Base-by-base conservation (phyloP, 2,797 vertebrate species). In the Gambelia wislizenii region DNA sequence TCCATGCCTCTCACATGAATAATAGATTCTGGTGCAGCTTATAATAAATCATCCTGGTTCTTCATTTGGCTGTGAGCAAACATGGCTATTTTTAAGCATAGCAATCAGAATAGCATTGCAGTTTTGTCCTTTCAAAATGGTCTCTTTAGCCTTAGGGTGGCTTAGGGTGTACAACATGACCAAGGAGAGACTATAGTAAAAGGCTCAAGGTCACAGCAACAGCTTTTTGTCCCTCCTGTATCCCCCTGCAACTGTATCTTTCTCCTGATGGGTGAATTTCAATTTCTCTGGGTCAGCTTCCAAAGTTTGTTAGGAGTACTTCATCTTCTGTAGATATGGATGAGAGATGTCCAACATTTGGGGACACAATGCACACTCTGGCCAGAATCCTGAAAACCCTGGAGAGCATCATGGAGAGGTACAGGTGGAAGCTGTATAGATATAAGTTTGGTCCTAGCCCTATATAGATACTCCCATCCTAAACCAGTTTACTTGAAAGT, bases 11-110 rank as follows among this genome's bases (percentile, higher is more conserved):
- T 89, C 93, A 90, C 92, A 88, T 90, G 94, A 96, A 95, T 97
- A 97, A 97, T 97, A 95, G 91, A 96, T 95, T 94, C 94, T 92
- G 94, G 89, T 86, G 86, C 92, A 91, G 95, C 85, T 95, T 90
- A 88, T 93, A 96, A 97, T 97, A 97, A 97, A 97, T 97, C 97
- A 96, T 95, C 86, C 72, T 4, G 0, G 20, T 84, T 95, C 87
- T 85, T 74, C 49, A 94, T 56, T 84, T 93, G 91, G 82, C 52
- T 4, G 83, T 33, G 36, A 95, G 87, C 6, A 91, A 92, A 91
- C 90, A 86, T 78, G 56, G 91, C 89, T 91, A 61, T 89, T 67
- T 90, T 87, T 27, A n/a, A 74, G 54, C 6, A n/a, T 59, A 64
- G 83, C 44, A 44, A 54, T 75, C 91, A 80, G 89, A 59, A 13